Percentiles rank a stretch among this genome's conserved stretches.
These are phyloP conservation scores for Tiphia femorata DNA, from an alignment of 2,888 invertebrate species.

Conservation along the genomic window DNA sequence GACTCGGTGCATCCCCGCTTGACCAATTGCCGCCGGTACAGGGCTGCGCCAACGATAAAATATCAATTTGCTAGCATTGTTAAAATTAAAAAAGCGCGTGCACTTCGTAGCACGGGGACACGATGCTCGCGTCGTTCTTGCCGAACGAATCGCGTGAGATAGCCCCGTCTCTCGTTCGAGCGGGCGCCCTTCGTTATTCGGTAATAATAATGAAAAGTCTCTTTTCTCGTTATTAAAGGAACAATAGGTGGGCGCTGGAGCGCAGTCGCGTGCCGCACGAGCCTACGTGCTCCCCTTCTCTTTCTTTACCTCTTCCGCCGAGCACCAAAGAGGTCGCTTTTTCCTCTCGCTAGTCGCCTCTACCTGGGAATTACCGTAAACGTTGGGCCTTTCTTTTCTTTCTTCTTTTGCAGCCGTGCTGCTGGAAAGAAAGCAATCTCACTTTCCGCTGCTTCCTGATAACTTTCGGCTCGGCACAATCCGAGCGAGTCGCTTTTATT, in stretches of 20 bases:
- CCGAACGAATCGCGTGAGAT: constrained; percentile 20
- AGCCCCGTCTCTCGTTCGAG: constrained; percentile 13
- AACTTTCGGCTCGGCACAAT: too few relatives aligned
- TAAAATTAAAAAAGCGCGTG: constrained; percentile 52
- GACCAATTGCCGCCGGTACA: constrained; percentile 53
- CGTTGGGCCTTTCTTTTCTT: too few relatives aligned
- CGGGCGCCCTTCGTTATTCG: constrained; percentile 20
- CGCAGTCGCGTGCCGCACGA: not conserved
- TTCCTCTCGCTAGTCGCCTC: too few relatives aligned
- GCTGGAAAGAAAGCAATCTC: too few relatives aligned
- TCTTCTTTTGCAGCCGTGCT: too few relatives aligned
- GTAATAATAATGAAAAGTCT: constrained; percentile 10
- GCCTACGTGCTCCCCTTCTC: not conserved
- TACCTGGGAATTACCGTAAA: too few relatives aligned
- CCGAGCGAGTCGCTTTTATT: too few relatives aligned
- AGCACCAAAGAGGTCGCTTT: too few relatives aligned
- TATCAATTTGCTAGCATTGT: constrained; percentile 55
- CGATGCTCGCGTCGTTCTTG: not conserved
- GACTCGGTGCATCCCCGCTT: too few relatives aligned
- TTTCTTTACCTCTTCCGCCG: too few relatives aligned
- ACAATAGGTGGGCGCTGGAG: not conserved
- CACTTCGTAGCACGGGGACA: constrained; percentile 23
- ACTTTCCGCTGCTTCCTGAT: too few relatives aligned
- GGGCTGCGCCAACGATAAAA: constrained; percentile 49
- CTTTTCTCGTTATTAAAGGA: not conserved